Evolutionary conservation across 2,797 vertebrate species (phyloP), one percentile per base, ranked within the genome.

Genomic region (Coendou prehensilis): DNA sequence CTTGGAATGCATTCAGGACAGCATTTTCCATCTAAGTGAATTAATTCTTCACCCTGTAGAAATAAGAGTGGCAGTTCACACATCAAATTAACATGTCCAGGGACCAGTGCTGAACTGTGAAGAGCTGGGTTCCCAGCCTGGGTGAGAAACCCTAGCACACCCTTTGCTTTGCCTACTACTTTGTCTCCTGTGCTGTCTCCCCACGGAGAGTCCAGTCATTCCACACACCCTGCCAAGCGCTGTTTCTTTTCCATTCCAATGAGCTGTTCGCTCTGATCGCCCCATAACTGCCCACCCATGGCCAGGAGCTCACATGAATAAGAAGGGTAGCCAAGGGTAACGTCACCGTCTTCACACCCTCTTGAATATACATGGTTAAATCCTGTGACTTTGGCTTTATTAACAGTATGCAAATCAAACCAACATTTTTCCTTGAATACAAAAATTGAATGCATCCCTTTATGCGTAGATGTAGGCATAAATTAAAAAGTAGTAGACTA

Each of bases 1-100:
- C 93, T 97, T 5, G 98, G 97, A 91, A 98, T 98, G 97, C 99
- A 99, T 98, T 99, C 99, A 14, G 99, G 98, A 96, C 99, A 99
- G 97, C 99, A 99, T 96, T 99, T 99, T 64, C 98, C 99, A 52
- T 98, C 97, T 52, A 99, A 98, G 96, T 99, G 99, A 96, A 99
- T 97, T 89, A 99, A 98, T 98, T 99, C 99, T 93, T 99, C 99
- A 73, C 99, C 99, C 99, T 99, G 97, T 18, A 67, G 96, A 98
- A 92, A 98, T 78, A 92, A 98, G 75, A 84, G 88, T 41, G 95
- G 85, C 87, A 94, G 91, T 67, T 93, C 76, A 97, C 59, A 97
- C 45, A 97, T 0, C 7, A 97, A 96, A 97, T 97, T 95, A 87
- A 14, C 96, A 90, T n/a, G 6, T 4, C 88, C 64, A 96, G 93